Evolutionary conservation across 37 sponge, comb jelly and placozoan species (phyloP), one percentile per base, ranked within the genome.

Genomic region (Ianthella basta): DNA sequence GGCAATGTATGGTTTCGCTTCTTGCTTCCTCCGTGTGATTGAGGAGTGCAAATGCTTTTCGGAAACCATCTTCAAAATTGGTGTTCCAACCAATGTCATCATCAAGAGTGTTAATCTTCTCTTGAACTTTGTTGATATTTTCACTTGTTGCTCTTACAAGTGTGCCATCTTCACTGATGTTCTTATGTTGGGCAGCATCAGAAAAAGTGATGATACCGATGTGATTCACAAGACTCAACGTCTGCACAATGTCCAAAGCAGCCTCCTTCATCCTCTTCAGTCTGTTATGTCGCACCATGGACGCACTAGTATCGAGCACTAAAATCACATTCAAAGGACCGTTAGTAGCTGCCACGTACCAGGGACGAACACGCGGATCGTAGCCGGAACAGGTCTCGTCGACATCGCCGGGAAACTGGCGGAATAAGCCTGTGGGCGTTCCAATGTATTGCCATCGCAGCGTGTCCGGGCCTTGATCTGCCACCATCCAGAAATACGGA

Each of bases 281-380:
- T 3, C 82, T 36, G 25, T 27, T 27, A 12, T 34, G 10, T 18
- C 23, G 41, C 3, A 18, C 25, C 82, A 81, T 81, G 12, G 82
- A 81, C 10, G 36, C 63, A 38, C 79, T 63, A 14, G 32, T 34
- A 38, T 85, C 86, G 15, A 85, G 20, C 13, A 85, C 60, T 15
- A 85, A 12, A 23, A 77, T 34, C 21, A 85, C 86, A 39, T 77
- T 59, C 54, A 82, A 82, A 60, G 86, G 86, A 74, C 86, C 86
- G 27, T 39, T 63, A 34, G 86, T 85, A 63, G 86, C 78, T 0
- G 86, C 78, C 18, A 85, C 60, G 81, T 85, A 85, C 86, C 86
- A 85, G 32, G 86, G 86, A 29, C 86, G 86, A 50, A 85, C 53
- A 27, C 86, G 78, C 21, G 85, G 85, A 82, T 84, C 85, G 79